Evolutionary conservation across 2,797 vertebrate species (phyloP), one percentile per base, ranked within the genome.

Genomic region (Zalophus californianus): DNA sequence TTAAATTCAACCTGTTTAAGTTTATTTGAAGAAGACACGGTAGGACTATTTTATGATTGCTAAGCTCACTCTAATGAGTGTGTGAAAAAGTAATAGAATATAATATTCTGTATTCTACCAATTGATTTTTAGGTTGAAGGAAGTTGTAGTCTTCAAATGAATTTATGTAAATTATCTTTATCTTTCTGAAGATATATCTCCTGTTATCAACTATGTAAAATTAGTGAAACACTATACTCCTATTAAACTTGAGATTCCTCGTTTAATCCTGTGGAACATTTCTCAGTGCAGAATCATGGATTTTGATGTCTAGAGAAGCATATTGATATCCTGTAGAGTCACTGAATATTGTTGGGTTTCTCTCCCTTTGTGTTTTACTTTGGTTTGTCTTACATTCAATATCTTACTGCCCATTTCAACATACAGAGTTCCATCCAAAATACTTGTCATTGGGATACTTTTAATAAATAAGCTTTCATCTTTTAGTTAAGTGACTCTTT

Each of bases 201-300:
- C 54, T 90, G 0, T 77, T 78, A 68, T 14, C 58, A 84, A n/a
- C 64, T 84, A 2, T 94, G 32, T 94, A 80, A 94, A 86, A 50
- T 93, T 84, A 60, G 78, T 94, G 27, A 66, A 90, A 68, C 15
- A 84, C 44, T 77, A 3, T 88, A 64, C 44, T 91, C 15, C 32
- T 70, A 32, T 32, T 64, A 41, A 82, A 77, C 13, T 70, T 64
- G 50, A 70, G 68, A 54, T 83, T 92, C 35, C 52, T 86, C 3
- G 83, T 93, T 87, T 94, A 92, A 94, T 93, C 92, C 27, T 94
- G 21, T 87, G 70, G 23, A 58, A 56, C 44, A 78, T 68, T 85
- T 89, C 32, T 93, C n/a, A 80, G 9, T 93, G 29, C 25, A 32
- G 35, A 92, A 56, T 88, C 50, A 21, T 93, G 58, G 27, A 56